phyloP scores from a whole-genome alignment of 2,888 invertebrate genomes.

The Drosophila meridionalis region DNA sequence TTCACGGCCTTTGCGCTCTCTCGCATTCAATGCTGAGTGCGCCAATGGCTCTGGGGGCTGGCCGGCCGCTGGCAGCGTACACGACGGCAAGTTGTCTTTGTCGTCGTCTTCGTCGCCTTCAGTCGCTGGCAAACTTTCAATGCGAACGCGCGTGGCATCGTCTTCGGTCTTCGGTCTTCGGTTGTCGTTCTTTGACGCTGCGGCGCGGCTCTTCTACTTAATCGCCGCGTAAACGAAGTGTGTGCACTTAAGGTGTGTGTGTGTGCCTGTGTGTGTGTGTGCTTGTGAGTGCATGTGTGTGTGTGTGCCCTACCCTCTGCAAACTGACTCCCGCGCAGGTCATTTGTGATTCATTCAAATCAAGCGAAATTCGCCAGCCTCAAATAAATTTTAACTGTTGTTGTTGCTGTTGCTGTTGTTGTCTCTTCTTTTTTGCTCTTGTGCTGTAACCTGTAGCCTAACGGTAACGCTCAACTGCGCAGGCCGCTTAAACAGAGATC shows the following conservation, averaged over 20 bases:
- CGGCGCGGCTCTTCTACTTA: conserved; percentile 15
- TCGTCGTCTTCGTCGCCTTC: conserved; percentile 33
- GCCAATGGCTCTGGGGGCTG: conserved; percentile 35
- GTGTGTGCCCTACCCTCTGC: conserved; percentile 8
- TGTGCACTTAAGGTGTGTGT: conserved; percentile 34
- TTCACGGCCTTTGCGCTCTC: conserved; percentile 26
- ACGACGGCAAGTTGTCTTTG: not conserved
- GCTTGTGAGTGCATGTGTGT: conserved; percentile 13
- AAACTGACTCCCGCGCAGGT: conserved; percentile 28
- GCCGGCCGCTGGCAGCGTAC: conserved; percentile 12
- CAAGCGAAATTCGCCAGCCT: conserved; percentile 44
- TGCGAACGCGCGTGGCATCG: conserved; percentile 57
- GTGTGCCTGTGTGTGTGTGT: conserved; percentile 1
- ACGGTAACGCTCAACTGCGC: conserved; percentile 71
- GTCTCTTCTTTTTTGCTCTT: conserved; percentile 40
- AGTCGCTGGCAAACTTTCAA: conserved; percentile 70
- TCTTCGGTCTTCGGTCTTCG: conserved; percentile 30
- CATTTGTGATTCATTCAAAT: conserved; percentile 50
- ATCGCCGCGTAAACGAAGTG: conserved; percentile 36
- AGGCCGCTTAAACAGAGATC: conserved; percentile 44
- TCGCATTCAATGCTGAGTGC: conserved; percentile 20
- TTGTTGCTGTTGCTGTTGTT: conserved; percentile 23
- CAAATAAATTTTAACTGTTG: conserved; percentile 34
- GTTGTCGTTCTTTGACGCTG: conserved; percentile 22
- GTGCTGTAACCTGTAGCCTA: conserved; percentile 65